Percentiles rank a stretch among this genome's conserved stretches.
Evolutionary conservation across 2,888 invertebrate species (phyloP).

Genomic region (Copidosoma aretas): DNA sequence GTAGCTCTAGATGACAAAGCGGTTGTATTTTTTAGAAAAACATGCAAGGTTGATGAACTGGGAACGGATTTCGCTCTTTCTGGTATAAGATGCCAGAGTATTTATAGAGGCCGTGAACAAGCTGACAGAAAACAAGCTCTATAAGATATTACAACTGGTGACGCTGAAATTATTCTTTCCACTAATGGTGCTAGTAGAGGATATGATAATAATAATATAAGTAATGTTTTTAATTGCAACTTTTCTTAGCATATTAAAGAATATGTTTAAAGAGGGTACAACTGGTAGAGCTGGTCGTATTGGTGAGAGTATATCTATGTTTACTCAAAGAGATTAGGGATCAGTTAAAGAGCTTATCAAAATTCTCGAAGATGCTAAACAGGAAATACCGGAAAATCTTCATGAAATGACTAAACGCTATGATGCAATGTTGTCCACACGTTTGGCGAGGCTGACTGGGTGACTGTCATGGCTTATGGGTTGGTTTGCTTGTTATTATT

Average conservation of each 20-base stretch:
- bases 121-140: constrained; percentile 81
- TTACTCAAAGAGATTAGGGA: constrained; percentile 83
- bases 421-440: no score
- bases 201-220: constrained; percentile 86
- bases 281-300: constrained; percentile 90
- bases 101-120: constrained; percentile 91
- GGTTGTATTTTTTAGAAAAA: constrained; percentile 90
- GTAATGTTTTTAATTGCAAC: constrained; percentile 89
- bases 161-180: constrained; percentile 84
- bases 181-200: constrained; percentile 96
- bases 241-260: constrained; percentile 95
- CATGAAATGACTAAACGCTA: no score
- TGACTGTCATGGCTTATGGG: no score
- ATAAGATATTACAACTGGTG: constrained; percentile 80
- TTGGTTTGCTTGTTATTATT: no score
- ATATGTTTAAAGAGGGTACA: constrained; percentile 92
- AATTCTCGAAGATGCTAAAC: constrained; percentile 86
- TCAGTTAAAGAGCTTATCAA: constrained; percentile 81
- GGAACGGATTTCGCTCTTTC: constrained; percentile 78
- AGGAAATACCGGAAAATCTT: no score
- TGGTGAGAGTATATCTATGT: constrained; percentile 82
- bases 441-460: no score
- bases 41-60: constrained; percentile 82
- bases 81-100: constrained; percentile 76
- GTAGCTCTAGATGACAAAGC: constrained; percentile 82